Conservation (phyloP, 2,113 vertebrate species). For the Thalassarche chlororhynchos region DNA sequence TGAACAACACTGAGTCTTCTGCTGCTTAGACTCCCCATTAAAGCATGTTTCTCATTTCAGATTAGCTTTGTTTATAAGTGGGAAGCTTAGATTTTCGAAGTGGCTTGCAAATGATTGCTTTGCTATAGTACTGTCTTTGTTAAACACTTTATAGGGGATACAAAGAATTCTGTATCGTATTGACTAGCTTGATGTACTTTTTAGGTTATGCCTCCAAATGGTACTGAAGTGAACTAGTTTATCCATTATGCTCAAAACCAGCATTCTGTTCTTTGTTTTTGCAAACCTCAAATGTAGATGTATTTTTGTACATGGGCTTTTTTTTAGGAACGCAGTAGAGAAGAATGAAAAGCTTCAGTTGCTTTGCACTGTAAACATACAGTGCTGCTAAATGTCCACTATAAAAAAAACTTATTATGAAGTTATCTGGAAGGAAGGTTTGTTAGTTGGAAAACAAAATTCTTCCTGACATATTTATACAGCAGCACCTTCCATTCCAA, state of each 20-base stretch:
- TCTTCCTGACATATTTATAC: background rate
- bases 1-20: background rate
- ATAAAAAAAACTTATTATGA: background rate
- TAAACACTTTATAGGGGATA: background rate
- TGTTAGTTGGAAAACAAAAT: background rate
- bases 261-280: background rate
- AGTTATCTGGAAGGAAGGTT: background rate
- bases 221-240: background rate
- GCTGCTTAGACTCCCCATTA: background rate
- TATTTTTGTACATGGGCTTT: background rate
- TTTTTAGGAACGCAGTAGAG: background rate
- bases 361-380: background rate
- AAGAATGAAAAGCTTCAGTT: constrained; percentile 1
- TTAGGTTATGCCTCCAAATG: background rate
- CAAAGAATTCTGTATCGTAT: background rate
- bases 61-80: background rate
- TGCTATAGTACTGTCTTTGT: background rate
- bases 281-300: background rate
- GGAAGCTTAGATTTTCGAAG: background rate
- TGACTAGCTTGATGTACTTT: background rate
- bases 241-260: background rate
- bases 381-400: background rate
- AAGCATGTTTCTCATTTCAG: background rate
- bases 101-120: background rate
- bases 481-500: background rate